Evolutionary conservation across 2,113 vertebrate genomes (phyloP).

Genomic region (Lasiurus cinereus): DNA sequence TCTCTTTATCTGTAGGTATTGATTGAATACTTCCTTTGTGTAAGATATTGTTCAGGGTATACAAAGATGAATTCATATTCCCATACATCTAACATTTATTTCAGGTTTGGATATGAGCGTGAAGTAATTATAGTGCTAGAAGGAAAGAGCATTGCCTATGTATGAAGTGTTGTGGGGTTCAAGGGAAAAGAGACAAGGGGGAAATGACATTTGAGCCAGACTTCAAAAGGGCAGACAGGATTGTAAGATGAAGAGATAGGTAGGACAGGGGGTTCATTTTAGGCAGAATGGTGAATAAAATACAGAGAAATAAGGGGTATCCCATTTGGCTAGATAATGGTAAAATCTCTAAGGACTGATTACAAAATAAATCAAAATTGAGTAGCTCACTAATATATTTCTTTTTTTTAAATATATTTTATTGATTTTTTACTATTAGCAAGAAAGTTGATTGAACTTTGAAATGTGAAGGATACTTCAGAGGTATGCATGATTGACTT

Average conservation of each 20-base stretch:
- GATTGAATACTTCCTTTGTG: neutral
- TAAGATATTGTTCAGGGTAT: neutral
- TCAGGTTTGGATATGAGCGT: neutral
- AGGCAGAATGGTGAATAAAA: neutral
- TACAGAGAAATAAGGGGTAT: neutral
- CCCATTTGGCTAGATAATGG: neutral
- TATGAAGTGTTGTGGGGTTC: neutral
- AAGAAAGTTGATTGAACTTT: slow-evolving; percentile 21
- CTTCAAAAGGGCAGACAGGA: neutral
- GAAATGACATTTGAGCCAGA: neutral
- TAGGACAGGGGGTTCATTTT: neutral
- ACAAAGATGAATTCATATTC: slow-evolving; percentile 10
- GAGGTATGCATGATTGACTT: neutral
- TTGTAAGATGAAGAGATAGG: neutral
- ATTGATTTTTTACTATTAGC: neutral
- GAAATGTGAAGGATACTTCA: neutral
- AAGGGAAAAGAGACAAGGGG: neutral
- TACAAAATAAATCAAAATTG: slow-evolving; percentile 17
- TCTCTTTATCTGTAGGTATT: neutral
- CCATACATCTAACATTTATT: neutral
- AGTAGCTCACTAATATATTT: neutral
- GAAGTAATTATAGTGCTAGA: neutral
- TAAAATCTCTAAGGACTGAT: slow-evolving; percentile 27
- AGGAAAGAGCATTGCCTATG: neutral
- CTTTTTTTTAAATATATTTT: too few species aligned